Evolutionary conservation across 1,140 invertebrate genomes (phyloP).

Genomic region (Steinernema khuongi): DNA sequence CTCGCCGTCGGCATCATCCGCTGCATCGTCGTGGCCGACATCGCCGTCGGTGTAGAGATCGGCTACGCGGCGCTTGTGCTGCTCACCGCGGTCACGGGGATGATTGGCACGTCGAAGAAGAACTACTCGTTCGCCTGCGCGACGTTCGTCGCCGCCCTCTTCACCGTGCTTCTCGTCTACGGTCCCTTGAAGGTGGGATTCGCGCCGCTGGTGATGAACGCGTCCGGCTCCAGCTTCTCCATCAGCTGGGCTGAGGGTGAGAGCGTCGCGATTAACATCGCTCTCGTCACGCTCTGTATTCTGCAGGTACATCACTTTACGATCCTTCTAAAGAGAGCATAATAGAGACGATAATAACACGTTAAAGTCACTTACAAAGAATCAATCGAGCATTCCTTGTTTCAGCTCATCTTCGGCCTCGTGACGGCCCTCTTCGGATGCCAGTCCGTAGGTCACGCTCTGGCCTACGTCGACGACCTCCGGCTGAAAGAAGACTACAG

Average conservation of each 20-base stretch:
- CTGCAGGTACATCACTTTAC: neutral
- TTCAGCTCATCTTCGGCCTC: neutral
- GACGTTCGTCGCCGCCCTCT: neutral
- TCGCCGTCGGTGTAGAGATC: neutral
- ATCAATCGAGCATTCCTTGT: neutral
- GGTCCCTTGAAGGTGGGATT: neutral
- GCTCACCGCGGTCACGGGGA: neutral
- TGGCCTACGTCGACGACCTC: slow-evolving; percentile 3
- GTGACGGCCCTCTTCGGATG: neutral
- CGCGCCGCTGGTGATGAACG: neutral
- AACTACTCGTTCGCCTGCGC: neutral
- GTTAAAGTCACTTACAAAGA: neutral
- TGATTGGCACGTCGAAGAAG: neutral
- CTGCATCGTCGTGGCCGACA: neutral
- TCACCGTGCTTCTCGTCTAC: neutral
- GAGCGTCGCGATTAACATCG: neutral
- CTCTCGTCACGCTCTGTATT: neutral
- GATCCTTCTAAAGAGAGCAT: no score
- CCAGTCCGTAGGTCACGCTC: neutral
- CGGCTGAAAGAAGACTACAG: neutral
- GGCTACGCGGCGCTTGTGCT: neutral
- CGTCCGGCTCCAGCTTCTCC: neutral
- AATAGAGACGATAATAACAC: neutral
- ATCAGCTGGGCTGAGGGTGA: neutral
- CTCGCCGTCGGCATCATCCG: neutral